phyloP scores from a whole-genome alignment of 2,888 invertebrate genomes.

The Rapana venosa region DNA sequence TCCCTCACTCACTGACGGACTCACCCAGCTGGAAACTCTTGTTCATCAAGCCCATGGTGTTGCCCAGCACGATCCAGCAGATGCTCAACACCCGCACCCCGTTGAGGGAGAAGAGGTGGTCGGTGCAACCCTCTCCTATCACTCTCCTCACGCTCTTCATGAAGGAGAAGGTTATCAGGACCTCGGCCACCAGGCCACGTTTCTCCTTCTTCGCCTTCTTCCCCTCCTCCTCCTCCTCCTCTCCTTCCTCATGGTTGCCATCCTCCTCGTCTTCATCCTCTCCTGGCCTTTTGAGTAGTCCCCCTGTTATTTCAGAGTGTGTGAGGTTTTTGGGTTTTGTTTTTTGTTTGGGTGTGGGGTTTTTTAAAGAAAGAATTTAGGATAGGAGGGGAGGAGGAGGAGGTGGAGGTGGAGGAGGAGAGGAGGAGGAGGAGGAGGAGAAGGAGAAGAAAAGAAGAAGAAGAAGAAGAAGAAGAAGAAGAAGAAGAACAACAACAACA shows the following conservation, averaged over 20 bases:
- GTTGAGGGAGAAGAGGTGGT: conserved; percentile 83
- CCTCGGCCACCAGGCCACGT: conserved; percentile 34
- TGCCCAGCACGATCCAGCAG: conserved; percentile 69
- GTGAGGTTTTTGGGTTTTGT: no score
- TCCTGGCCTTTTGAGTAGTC: no score
- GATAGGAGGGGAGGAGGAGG: background rate
- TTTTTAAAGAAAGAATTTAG: background rate
- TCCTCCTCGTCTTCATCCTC: no score
- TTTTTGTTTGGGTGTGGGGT: no score
- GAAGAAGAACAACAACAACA: no score
- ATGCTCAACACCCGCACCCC: conserved; percentile 82
- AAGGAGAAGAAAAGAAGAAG: background rate
- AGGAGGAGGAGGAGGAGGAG: background rate
- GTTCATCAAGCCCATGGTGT: conserved; percentile 50
- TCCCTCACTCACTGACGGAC: conserved; percentile 10
- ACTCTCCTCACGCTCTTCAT: conserved; percentile 51
- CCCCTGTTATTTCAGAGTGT: no score
- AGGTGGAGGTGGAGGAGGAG: background rate
- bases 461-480: no score
- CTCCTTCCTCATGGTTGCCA: background rate
- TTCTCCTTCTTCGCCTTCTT: background rate
- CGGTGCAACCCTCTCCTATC: conserved; percentile 52
- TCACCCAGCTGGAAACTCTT: conserved; percentile 36
- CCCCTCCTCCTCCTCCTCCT: background rate
- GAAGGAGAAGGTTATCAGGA: conserved; percentile 58